phyloP scores from a whole-genome alignment of 2,797 vertebrate species.

The Liasis olivaceus region DNA sequence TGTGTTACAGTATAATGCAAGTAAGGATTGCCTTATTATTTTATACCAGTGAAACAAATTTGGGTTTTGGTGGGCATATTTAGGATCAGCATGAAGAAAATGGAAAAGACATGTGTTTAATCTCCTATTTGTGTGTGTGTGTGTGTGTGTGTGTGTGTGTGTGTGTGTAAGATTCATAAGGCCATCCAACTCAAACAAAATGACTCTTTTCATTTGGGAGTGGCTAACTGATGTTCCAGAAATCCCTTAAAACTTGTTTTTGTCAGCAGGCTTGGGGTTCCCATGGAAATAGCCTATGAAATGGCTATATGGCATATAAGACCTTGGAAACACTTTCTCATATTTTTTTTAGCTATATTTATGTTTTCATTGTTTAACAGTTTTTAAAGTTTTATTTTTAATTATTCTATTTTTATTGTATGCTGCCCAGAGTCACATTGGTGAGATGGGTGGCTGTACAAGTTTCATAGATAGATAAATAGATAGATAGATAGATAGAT shows the following conservation, averaged over 20 bases:
- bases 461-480: neutral
- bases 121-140: too few relatives aligned
- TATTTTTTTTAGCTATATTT: neutral
- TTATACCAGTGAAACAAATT: neutral
- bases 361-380: neutral
- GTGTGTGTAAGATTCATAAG: neutral
- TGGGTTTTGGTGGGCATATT: neutral
- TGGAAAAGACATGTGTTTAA: neutral
- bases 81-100: neutral
- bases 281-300: neutral
- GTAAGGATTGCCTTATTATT: neutral
- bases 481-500: neutral
- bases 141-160: too few relatives aligned
- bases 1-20: neutral
- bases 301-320: neutral
- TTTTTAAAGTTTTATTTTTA: neutral
- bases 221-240: neutral
- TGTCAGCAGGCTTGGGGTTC: neutral
- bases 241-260: neutral
- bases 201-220: neutral
- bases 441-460: neutral
- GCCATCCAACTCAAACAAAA: neutral
- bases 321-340: neutral
- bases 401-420: neutral
- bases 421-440: neutral